Percentiles rank a stretch among this genome's conserved stretches.
Evolutionary conservation across 2,113 vertebrate species (phyloP).

Genomic region (Equus przewalskii): DNA sequence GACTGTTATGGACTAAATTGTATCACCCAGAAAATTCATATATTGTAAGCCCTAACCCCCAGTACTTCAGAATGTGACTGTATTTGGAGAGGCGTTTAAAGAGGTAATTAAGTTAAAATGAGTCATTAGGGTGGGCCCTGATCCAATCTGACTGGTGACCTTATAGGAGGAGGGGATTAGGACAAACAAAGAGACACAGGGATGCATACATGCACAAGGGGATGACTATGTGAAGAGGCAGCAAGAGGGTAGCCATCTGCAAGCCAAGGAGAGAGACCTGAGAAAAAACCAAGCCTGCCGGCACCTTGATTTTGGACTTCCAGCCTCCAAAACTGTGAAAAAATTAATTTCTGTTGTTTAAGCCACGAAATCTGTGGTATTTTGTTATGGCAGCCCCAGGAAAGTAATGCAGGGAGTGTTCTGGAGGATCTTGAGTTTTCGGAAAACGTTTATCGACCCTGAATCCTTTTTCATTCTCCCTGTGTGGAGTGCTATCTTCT

Average conservation of each 20-base stretch:
- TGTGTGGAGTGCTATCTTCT: background rate
- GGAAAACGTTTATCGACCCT: slow-evolving; percentile 63
- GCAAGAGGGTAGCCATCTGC: background rate
- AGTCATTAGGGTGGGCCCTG: background rate
- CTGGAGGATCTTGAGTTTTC: slow-evolving; percentile 67
- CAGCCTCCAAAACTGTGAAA: background rate
- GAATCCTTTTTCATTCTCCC: slow-evolving; percentile 57
- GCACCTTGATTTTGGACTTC: background rate
- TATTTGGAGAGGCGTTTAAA: background rate
- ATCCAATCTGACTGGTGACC: background rate
- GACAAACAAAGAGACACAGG: background rate
- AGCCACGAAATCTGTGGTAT: background rate
- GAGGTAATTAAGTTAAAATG: background rate
- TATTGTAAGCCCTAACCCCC: background rate
- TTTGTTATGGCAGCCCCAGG: background rate
- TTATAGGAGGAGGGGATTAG: background rate
- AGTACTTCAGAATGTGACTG: background rate
- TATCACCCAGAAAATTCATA: background rate
- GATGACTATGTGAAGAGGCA: background rate
- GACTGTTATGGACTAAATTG: background rate
- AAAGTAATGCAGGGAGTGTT: background rate
- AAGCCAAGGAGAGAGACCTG: background rate
- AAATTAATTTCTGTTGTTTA: background rate
- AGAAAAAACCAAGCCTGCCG: background rate
- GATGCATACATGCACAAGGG: background rate